phyloP scores from a whole-genome alignment of 2,888 invertebrate species.

The Oegoconia quadripuncta region DNA sequence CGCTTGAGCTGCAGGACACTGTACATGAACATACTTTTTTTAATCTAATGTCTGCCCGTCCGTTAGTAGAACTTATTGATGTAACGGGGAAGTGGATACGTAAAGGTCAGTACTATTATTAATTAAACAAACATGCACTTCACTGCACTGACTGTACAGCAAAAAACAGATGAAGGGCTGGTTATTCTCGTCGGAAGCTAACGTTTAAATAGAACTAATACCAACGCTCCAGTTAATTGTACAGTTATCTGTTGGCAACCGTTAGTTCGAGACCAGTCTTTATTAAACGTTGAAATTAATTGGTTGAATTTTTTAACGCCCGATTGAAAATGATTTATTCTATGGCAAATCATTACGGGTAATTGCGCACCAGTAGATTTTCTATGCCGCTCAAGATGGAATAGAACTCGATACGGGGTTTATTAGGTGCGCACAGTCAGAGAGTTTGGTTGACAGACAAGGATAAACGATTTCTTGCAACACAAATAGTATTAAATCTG shows the following conservation, averaged over 20 bases:
- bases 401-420: slow-evolving; percentile 7
- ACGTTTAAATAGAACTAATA: slow-evolving; percentile 17
- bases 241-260: slow-evolving; percentile 22
- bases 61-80: no score
- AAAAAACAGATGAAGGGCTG: slow-evolving; percentile 12
- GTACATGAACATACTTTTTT: no score
- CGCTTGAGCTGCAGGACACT: no score
- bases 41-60: no score
- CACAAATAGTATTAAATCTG: slow-evolving; percentile 55
- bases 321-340: slow-evolving; percentile 13
- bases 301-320: slow-evolving; percentile 21
- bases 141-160: slow-evolving; percentile 5
- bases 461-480: slow-evolving; percentile 43
- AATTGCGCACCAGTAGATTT: slow-evolving; percentile 3
- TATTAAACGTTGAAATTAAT: slow-evolving; percentile 14
- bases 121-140: not conserved
- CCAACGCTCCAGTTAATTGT: slow-evolving; percentile 24
- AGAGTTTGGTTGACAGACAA: slow-evolving; percentile 29
- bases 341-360: slow-evolving; percentile 6
- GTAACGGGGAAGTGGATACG: not conserved
- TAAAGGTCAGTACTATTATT: not conserved
- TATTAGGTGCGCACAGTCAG: slow-evolving; percentile 18
- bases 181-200: slow-evolving; percentile 11
- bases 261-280: slow-evolving; percentile 26
- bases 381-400: slow-evolving; percentile 9